Percentiles rank a stretch among this genome's conserved stretches.
These are phyloP conservation scores for Lasioglossum calceatum DNA, from an alignment of 2,888 invertebrate species.

Conservation along the genomic window DNA sequence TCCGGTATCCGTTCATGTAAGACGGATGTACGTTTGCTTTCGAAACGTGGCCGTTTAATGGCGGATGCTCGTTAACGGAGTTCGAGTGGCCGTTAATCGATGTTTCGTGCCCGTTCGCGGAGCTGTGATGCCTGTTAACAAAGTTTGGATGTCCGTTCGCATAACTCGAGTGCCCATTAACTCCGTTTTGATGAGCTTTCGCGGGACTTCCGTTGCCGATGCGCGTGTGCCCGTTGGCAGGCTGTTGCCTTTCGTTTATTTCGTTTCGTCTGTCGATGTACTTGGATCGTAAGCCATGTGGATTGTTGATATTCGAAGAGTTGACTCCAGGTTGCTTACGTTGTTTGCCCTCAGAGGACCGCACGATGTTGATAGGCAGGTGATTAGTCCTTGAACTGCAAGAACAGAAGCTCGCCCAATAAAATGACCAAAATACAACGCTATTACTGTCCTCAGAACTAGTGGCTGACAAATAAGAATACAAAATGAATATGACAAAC, in stretches of 20 bases:
- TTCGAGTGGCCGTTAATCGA: conserved; percentile 36
- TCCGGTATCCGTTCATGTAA: conserved; percentile 22
- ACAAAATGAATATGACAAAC: background rate
- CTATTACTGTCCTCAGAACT: conserved; percentile 14
- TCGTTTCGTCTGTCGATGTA: conserved; percentile 44
- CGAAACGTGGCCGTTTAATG: conserved; percentile 14
- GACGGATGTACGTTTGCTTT: conserved; percentile 19
- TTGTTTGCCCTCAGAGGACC: conserved; percentile 57
- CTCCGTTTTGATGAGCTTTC: conserved; percentile 33
- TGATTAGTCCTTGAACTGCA: conserved; percentile 83
- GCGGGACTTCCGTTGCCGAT: conserved; percentile 15
- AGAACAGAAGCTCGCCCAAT: conserved; percentile 29
- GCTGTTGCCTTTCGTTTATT: conserved; percentile 51
- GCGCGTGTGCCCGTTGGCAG: conserved; percentile 29
- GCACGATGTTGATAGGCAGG: conserved; percentile 75
- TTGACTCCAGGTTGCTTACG: conserved; percentile 64
- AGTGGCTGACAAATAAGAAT: conserved; percentile 22
- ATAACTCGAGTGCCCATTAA: conserved; percentile 30
- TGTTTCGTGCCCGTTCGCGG: conserved; percentile 27
- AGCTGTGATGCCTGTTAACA: conserved; percentile 34
- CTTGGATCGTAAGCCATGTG: conserved; percentile 77
- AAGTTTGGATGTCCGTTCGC: conserved; percentile 22
- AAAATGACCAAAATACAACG: background rate
- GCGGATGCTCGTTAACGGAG: conserved; percentile 9
- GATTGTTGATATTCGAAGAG: conserved; percentile 80